Base-by-base conservation (phyloP, 2,797 vertebrate species). In the Tinamus major region DNA sequence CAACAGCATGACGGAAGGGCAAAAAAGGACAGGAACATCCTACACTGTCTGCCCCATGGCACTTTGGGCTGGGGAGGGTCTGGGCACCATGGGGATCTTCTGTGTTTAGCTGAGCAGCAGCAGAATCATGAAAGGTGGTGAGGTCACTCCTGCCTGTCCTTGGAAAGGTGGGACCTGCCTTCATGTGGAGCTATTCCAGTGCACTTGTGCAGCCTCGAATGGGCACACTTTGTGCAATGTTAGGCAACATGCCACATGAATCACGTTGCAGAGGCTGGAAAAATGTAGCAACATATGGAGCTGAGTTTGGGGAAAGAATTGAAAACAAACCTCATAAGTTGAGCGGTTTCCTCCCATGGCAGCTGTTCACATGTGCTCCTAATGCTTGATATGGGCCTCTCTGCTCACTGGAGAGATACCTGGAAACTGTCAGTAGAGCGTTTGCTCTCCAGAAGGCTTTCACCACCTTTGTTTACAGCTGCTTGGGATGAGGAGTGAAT, bases 221-320 rank as follows among this genome's bases (percentile, higher is more conserved):
- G 23, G 92, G 85, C 85, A 91, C 85, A 82, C 56, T 91, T 87
- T 11, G 48, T 59, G 91, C 89, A 69, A 55, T 84, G 92, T 96
- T 90, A 86, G 95, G 94, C 93, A 95, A 88, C 87, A 71, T 59
- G 94, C 94, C 96, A 85, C 71, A 33, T 94, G 85, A 95, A 71
- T 96, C 87, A 91, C 78, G 92, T 72, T 78, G 83, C 94, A 95
- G 79, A 81, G 94, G 71, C 83, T 95, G 93, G 92, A 82, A 95
- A 95, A 96, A 95, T 94, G 71, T 94, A 88, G 80, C 85, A 95
- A 86, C 95, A 95, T 94, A 96, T 88, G 95, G 93, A 95, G 78
- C 89, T 62, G 91, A 90, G 91, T 90, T 93, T 95, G 92, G 79
- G 87, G 85, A 95, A 96, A 86, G 89, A 92, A 91, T 11, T 94